Base-by-base conservation (phyloP, 2,113 vertebrate genomes). In the Synchiropus splendidus region DNA sequence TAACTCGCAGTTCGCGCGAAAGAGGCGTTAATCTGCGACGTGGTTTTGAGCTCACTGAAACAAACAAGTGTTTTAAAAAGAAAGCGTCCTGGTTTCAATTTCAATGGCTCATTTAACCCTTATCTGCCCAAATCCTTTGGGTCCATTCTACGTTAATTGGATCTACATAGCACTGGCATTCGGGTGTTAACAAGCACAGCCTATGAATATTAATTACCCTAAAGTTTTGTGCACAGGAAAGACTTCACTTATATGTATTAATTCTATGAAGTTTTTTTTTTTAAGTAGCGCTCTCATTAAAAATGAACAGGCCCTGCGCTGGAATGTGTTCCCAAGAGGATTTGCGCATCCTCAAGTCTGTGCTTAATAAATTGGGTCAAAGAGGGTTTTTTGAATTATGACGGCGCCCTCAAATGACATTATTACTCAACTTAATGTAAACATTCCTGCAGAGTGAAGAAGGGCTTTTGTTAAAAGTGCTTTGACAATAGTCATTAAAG, bases 121-220 rank as follows among this genome's bases (percentile, higher is more conserved):
- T 84, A 87, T 85, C 84, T 81, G 75, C 62, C 83, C 75, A 84
- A 79, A 83, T 86, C 90, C 88, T 91, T 82, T 58, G 90, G 86
- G 83, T 75, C 69, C 48, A 75, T 39, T 57, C 79, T 84, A 82
- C 85, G 67, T 75, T 82, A 83, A 89, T 74, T 85, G 81, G 84
- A 86, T 84, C 77, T 74, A 77, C 50, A 81, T 84, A 79, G 81
- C 85, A 79, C 87, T 76, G 86, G 87, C 86, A 86, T 86, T 88
- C 85, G 80, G 64, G 81, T 87, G 70, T 89, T 86, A 89, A 89
- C 89, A 89, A 88, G 88, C 86, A 80, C 83, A 89, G 82, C 60
- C 86, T 86, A 88, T 90, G 86, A 89, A 89, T 90, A 89, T 90
- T 91, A 94, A 92, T 90, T 89, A 88, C 83, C 79, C 79, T 66